Base-by-base conservation (phyloP, 2,113 vertebrate species). In the Pithys albifrons region DNA sequence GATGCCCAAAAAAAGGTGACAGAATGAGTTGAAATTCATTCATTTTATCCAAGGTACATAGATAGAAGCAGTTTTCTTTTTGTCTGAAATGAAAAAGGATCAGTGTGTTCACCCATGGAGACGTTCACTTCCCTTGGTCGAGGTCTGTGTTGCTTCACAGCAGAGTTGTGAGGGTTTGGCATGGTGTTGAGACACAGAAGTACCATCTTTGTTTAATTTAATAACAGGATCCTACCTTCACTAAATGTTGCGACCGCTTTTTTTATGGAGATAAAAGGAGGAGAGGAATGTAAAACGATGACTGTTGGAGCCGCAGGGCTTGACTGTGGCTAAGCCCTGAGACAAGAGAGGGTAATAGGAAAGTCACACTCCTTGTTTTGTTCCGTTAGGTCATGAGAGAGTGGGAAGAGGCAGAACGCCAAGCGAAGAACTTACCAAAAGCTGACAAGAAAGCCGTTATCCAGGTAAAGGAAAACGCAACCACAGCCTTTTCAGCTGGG, bases 371-470 rank as follows among this genome's bases (percentile, higher is more conserved):
- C 46, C 28, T 62, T 79, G 35, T 76, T 89, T 77, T 93, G 25
- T 73, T 90, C 57, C 57, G 1, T 91, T 95, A 99, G 99, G 99
- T 99, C 97, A 99, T 99, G 99, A 99, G 99, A 81, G 99, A 99
- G 97, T 99, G 99, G 99, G 99, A 99, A 77, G 99, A 99, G 78
- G 99, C 99, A 3, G 99, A 99, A 96, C 98, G 98, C 75, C 98
- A 99, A 95, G 99, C 99, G 11, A 99, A 99, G 98, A 99, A 98
- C 91, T 98, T 99, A 92, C 99, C 99, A 24, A 99, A 99, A 57
- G 98, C 99, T 0, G 99, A 99, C 95, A 99, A 99, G 98, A 99
- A 99, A 93, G 99, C 99, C 3, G 99, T 99, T 81, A 99, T 99
- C 96, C 99, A 99, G 99, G 99, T 99, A 97, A 97, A 78, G 23